Conservation (phyloP, 2,797 vertebrate genomes). For the Menidia menidia region DNA sequence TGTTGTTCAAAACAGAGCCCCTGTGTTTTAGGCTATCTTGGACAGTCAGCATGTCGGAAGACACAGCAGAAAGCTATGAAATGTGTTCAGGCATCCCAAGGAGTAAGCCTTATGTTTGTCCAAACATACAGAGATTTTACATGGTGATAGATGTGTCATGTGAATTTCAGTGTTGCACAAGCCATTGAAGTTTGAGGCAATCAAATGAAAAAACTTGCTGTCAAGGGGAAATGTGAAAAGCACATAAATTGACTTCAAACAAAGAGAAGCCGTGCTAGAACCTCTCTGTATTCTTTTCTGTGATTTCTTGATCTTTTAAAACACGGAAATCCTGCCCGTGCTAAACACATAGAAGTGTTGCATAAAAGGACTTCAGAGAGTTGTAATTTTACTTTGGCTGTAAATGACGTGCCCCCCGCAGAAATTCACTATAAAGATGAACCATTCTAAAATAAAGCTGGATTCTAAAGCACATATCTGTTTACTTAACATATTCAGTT, state of each 20-base stretch:
- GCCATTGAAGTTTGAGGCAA: neutral
- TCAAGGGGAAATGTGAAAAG: too few relatives aligned
- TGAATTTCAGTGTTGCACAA: too few relatives aligned
- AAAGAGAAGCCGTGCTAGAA: too few relatives aligned
- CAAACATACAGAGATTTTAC: neutral
- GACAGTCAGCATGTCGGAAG: neutral
- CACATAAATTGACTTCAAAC: too few relatives aligned
- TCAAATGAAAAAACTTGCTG: neutral
- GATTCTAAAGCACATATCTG: neutral
- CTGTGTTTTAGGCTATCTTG: neutral
- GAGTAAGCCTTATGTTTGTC: neutral
- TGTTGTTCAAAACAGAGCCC: neutral
- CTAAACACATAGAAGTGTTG: neutral
- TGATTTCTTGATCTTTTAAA: neutral
- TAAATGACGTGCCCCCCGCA: neutral
- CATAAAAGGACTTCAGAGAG: neutral
- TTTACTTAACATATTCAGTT: neutral
- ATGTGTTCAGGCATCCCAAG: neutral
- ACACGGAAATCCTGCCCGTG: neutral
- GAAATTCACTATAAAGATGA: neutral
- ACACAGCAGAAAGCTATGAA: conserved; percentile 1
- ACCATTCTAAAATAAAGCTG: conserved; percentile 3
- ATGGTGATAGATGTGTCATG: neutral
- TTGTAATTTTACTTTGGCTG: neutral
- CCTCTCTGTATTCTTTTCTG: too few relatives aligned